Base-by-base conservation (phyloP, 1,140 invertebrate genomes). In the Drosophila setifemur region DNA sequence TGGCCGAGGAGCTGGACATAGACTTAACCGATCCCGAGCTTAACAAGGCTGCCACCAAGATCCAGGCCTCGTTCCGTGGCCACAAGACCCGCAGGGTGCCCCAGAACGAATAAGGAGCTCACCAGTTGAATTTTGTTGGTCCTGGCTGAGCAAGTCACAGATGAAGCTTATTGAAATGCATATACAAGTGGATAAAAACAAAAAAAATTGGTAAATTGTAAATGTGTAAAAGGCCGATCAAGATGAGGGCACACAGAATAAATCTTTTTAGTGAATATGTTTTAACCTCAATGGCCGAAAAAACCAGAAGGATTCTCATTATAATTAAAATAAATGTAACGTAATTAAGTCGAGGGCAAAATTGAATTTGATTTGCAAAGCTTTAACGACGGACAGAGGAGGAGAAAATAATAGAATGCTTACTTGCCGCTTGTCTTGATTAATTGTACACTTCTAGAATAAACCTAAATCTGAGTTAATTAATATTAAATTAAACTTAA, bases 21-120 rank as follows among this genome's bases (percentile, higher is more conserved):
- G 95, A 96, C 91, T 91, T 97, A 35, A 93, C 94, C 50, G 96
- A 97, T 92, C 96, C 96, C 4, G 96, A 98, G 63, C 91, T 98
- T 48, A 95, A 97, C 91, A 97, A 97, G 90, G 97, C 97, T 3
- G 97, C 97, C 21, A 95, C 95, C 57, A 98, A 98, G 91, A 98
- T 98, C 52, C 97, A 98, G 91, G 96, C 96, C 26, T 96, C 96
- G 35, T 98, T 98, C 93, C 93, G 96, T 45, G 96, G 97, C 37
- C 96, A 97, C 91, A 96, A 96, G 91, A 94, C 94, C 18, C 96
- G 96, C 90, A 96, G 96, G 91, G 95, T 96, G 21, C 43, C 73
- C 64, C 58, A 66, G 42, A 43, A 73, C 53, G 76, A 90, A 74
- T 79, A 90, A 79, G 64, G 44, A 33, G 40, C 18, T 37, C 33